Base-by-base conservation (phyloP, 2,888 invertebrate species). In the Xanthia togata region DNA sequence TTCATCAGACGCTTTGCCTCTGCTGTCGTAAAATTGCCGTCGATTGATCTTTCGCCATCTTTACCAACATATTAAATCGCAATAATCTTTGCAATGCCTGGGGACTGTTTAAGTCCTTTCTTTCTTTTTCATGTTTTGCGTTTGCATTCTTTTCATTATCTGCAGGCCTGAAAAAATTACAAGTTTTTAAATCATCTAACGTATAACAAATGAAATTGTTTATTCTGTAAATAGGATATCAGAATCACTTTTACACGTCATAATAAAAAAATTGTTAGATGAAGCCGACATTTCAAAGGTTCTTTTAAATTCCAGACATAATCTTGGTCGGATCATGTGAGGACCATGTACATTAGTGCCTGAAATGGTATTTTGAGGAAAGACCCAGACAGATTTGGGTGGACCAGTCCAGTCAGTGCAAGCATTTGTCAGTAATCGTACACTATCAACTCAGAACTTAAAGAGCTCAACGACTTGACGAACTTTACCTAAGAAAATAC, bases 101-200 rank as follows among this genome's bases (percentile, higher is more conserved):
- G 1, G 20, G 4, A 31, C 2, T 67, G 23, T 47, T 59, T 14
- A 9, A 5, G 1, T 12, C 4, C 9, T 1, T 23, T 11, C 0
- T 23, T 9, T n/a, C 20, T 8, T 11, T 11, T 4, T 41, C 26
- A 38, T 12, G 20, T 55, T 20, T 5, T 31, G 1, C 0, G 5
- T 35, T 23, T 44, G 1, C 11, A 35, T 64, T 44, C 53, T 1
- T 72, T 76, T 83, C 80, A 44, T 76, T 83, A 2, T 76, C 69
- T 41, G 83, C 83, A 12, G 76, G 69, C 4, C 83, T 83, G 76
- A 5, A 59, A 79, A 47, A 73, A 50, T 17, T 11, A 5, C 6
- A 69, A 12, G 14, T 14, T 35, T 8, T 57, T 4, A 14, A n/a
- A 55, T 38, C 1, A 23, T 59, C 1, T 41, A 12, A 5, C 5